Evolutionary conservation across 2,797 vertebrate genomes (phyloP), one percentile per base, ranked within the genome.

Genomic region (Falco peregrinus): DNA sequence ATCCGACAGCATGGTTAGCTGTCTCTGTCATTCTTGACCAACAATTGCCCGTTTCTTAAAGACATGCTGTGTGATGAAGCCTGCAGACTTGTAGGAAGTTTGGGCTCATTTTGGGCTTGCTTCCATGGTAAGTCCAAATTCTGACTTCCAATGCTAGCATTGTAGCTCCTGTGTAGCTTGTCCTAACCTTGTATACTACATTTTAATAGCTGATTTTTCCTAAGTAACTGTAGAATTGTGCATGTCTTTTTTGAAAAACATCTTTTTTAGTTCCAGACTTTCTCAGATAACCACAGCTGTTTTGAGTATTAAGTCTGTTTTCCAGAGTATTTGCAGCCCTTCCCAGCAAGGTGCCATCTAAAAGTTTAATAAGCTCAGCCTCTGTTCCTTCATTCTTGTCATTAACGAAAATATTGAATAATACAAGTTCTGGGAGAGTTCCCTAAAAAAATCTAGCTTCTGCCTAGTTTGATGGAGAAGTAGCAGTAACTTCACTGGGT

Each of bases 141-240:
- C n/a, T 78, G 26, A 45, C 56, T 84, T 92, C 60, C 45, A 70
- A 0, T 37, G 39, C 45, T 79, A 57, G 33, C 77, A 78, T 15
- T 45, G 20, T 77, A 89, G 48, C 50, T 90, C 70, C 43, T 0
- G 0, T 70, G 57, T 39, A 94, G 77, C 39, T 54, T 67, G 56
- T 79, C 75, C 68, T 74, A 19, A 56, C 17, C 25, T 39, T 83
- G 51, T 43, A 73, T 88, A 17, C 33, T 37, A 11, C 37, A 78
- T 89, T 89, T 95, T 87, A 94, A 91, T 80, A 71, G 57, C 45
- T 93, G 84, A 80, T 87, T 90, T 92, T 90, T 92, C 78, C n/a
- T 64, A 89, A 80, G 70, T 45, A 85, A 28, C 69, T 69, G 57
- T 47, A 78, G 75, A 78, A 89, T 93, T 95, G 93, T 87, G 60